Evolutionary conservation across 2,113 vertebrate genomes (phyloP).

Genomic region (Atrichornis clamosus): DNA sequence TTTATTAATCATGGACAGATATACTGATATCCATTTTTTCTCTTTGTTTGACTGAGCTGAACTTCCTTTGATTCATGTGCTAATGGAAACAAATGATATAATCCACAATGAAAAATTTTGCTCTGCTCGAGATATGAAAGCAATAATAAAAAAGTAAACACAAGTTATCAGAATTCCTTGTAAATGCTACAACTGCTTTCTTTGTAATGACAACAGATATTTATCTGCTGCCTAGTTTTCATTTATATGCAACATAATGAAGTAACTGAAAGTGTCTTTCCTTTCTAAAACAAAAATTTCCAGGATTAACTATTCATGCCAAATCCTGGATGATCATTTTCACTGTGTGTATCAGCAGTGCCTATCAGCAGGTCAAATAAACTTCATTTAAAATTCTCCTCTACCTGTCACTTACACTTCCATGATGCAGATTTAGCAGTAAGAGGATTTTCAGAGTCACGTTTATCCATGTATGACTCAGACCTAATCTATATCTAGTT

Average conservation of each 20-base stretch:
- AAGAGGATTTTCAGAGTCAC: background rate
- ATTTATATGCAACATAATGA: constrained; percentile 32
- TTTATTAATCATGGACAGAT: constrained; percentile 28
- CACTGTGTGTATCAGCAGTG: background rate
- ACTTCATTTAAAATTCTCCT: background rate
- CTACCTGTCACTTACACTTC: background rate
- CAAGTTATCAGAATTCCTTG: constrained; percentile 1
- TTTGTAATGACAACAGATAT: constrained; percentile 48
- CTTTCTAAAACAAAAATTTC: background rate
- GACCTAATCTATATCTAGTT: background rate
- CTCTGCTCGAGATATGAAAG: constrained; percentile 34
- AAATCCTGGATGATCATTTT: background rate
- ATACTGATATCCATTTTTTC: background rate
- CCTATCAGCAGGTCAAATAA: background rate
- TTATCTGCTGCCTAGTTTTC: constrained; percentile 33
- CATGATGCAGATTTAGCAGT: background rate
- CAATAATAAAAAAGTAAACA: constrained; percentile 55
- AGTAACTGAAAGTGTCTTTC: background rate
- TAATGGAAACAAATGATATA: constrained; percentile 25
- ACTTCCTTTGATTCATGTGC: constrained; percentile 48
- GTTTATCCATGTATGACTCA: background rate
- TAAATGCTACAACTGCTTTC: constrained; percentile 41
- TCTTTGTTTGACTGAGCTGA: constrained; percentile 29
- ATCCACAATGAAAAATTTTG: constrained; percentile 52
- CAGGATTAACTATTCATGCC: background rate